Evolutionary conservation across 2,888 invertebrate genomes (phyloP).

Genomic region (Odontomyia ornata): DNA sequence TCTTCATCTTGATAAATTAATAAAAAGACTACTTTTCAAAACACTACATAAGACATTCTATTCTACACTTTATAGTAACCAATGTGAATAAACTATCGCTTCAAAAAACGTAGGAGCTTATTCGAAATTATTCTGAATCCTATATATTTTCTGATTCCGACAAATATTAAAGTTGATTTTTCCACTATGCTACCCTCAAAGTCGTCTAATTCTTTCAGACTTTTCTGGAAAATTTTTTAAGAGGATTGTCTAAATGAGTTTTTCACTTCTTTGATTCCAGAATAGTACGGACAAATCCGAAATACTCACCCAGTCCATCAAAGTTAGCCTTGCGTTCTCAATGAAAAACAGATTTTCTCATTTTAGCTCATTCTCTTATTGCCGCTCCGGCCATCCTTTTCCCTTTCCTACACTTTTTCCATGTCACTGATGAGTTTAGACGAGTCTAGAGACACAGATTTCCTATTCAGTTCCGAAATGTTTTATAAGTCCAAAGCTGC

Average conservation of each 20-base stretch:
- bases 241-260: conserved; percentile 52
- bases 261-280: conserved; percentile 47
- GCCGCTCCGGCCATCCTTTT: neutral
- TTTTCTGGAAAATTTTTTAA: conserved; percentile 47
- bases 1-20: no score
- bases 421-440: neutral
- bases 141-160: neutral
- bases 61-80: no score
- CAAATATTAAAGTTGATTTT: conserved; percentile 45
- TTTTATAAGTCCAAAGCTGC: conserved; percentile 25
- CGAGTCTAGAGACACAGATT: conserved; percentile 21
- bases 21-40: no score
- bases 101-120: no score
- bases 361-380: neutral
- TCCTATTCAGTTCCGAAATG: conserved; percentile 4
- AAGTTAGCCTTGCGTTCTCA: conserved; percentile 7
- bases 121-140: no score
- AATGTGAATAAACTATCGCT: no score
- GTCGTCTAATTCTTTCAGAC: conserved; percentile 46
- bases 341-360: conserved; percentile 24
- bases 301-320: neutral
- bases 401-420: neutral
- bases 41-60: no score
- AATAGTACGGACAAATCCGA: conserved; percentile 18
- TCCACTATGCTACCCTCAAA: conserved; percentile 37